These are phyloP conservation scores for Amphiprion percula DNA, from an alignment of 2,113 vertebrate genomes.

Conservation along the genomic window DNA sequence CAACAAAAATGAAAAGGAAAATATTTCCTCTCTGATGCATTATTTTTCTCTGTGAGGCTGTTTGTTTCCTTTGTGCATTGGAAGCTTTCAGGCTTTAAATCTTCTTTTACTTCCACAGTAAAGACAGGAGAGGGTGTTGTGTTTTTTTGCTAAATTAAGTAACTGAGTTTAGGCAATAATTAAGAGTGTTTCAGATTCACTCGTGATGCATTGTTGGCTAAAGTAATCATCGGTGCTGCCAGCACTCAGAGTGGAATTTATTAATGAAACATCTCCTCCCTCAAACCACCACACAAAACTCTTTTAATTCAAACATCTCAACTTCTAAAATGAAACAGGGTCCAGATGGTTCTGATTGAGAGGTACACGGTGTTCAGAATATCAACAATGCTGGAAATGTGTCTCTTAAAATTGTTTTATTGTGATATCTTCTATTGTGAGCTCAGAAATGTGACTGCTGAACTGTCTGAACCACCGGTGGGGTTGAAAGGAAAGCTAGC, in stretches of 20 bases:
- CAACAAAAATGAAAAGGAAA: background rate
- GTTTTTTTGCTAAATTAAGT: background rate
- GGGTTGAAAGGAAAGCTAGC: too few species aligned
- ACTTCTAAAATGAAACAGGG: background rate
- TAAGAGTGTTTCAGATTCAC: conserved; percentile 5
- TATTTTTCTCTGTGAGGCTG: background rate
- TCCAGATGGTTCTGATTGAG: too few species aligned
- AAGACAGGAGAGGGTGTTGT: conserved; percentile 2
- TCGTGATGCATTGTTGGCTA: conserved; percentile 7
- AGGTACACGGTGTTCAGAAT: too few species aligned
- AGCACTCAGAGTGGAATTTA: background rate
- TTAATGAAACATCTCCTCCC: background rate
- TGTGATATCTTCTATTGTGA: too few species aligned
- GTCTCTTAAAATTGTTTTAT: background rate
- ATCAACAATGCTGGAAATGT: background rate
- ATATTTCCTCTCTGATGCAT: background rate
- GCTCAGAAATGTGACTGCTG: too few species aligned
- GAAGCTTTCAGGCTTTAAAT: background rate
- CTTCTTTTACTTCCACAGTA: background rate
- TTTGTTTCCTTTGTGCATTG: background rate
- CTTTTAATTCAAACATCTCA: background rate
- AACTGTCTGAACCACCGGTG: too few species aligned
- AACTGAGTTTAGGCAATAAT: conserved; percentile 5
- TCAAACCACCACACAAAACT: background rate
- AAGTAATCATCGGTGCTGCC: background rate